Evolutionary conservation across 2,888 invertebrate species (phyloP).

Genomic region (Aleiodes alternator): DNA sequence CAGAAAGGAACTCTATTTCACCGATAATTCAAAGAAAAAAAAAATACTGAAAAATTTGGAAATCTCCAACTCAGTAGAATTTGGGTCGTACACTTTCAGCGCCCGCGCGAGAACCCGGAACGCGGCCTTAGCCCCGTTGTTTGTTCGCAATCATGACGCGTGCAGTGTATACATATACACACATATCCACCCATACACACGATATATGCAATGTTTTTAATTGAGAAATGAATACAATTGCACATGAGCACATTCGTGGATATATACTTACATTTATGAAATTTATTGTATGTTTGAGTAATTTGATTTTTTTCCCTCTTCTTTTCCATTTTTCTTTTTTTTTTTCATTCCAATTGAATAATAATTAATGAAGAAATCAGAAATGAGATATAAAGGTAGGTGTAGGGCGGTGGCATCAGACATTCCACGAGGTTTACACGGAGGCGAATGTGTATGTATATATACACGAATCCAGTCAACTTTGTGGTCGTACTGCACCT

Average conservation of each 20-base stretch:
- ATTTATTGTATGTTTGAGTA: background rate
- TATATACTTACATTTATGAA: background rate
- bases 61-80: slow-evolving; percentile 32
- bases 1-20: too few relatives aligned
- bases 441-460: slow-evolving; percentile 15
- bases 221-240: slow-evolving; percentile 42
- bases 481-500: slow-evolving; percentile 67
- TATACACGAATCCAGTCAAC: slow-evolving; percentile 30
- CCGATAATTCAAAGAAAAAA: background rate
- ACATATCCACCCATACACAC: too few relatives aligned
- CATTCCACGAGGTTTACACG: slow-evolving; percentile 21
- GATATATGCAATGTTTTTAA: slow-evolving; percentile 30
- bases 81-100: slow-evolving; percentile 40
- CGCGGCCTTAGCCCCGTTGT: slow-evolving; percentile 54
- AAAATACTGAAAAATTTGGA: slow-evolving; percentile 11
- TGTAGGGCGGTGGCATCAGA: slow-evolving; percentile 52
- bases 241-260: background rate
- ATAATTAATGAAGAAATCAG: slow-evolving; percentile 4
- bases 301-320: background rate
- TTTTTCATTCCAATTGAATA: slow-evolving; percentile 15
- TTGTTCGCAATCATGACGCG: slow-evolving; percentile 46
- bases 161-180: slow-evolving; percentile 31
- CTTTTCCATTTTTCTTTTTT: slow-evolving; percentile 3
- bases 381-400: slow-evolving; percentile 10
- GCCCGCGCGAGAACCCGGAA: slow-evolving; percentile 48